Conservation (phyloP, 2,797 vertebrate species). For the Cetoscarus ocellatus region DNA sequence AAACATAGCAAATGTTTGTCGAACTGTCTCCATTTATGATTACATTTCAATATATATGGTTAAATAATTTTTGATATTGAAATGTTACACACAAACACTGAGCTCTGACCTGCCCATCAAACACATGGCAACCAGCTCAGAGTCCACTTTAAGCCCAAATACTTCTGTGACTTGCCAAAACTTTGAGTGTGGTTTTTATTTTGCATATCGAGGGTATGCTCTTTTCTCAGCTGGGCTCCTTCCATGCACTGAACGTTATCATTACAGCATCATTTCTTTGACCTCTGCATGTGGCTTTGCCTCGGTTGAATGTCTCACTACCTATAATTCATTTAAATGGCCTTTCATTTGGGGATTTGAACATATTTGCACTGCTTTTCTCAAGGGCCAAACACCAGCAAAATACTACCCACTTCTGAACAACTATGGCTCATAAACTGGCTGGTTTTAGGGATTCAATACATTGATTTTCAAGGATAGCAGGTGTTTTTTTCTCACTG, state of each 20-base stretch:
- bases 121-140: conserved; percentile 6
- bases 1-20: no score
- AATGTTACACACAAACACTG: not conserved
- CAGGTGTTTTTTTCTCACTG: no score
- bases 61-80: not conserved
- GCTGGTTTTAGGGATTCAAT: no score
- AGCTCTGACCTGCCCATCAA: not conserved
- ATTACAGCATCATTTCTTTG: conserved; percentile 4
- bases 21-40: not conserved
- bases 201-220: not conserved
- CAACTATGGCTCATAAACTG: not conserved
- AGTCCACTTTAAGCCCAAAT: conserved; percentile 21
- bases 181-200: conserved; percentile 16
- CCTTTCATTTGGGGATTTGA: not conserved
- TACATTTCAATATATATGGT: no score
- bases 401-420: not conserved
- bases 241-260: not conserved
- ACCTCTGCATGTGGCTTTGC: not conserved
- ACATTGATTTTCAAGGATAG: no score
- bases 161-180: conserved; percentile 7
- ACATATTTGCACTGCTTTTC: not conserved
- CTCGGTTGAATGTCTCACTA: not conserved
- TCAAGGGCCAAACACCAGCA: not conserved
- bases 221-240: not conserved
- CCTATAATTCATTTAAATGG: not conserved